Base-by-base conservation (phyloP, 2,888 invertebrate genomes). In the Trypoxylon attenuatum region DNA sequence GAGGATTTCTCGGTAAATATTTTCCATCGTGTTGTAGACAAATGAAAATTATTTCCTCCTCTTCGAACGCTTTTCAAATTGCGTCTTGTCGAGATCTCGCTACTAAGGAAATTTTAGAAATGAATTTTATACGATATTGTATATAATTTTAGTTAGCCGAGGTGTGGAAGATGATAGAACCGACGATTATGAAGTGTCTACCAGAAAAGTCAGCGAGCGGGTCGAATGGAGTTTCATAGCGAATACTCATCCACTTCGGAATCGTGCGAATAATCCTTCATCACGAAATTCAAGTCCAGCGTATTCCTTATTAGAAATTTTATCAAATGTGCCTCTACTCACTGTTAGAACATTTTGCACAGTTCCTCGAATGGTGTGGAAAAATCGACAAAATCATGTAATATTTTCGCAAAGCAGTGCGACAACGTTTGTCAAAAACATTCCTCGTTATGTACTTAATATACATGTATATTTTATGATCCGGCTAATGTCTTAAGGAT, bases 111-210 rank as follows among this genome's bases (percentile, higher is more conserved):
- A 29, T n/a, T 18, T 18, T 33, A 6, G n/a, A n/a, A n/a, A 18
- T 5, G 13, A 29, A 18, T 22, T 23, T 18, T 46, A 19, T 38
- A 38, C 6, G 13, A 13, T 23, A 10, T 5, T 10, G 22, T 16
- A 22, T 39, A 2, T 18, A n/a, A 59, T 83, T 88, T 66, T 80
- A 90, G 90, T 81, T 90, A 62, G 88, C 89, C 10, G 89, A 89
- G 69, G 88, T 90, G 3, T 90, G 90, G 90, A 88, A 88, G 68
- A 80, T 88, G 53, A 89, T 90, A 49, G 88, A 89, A 65, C 89
- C 89, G 3, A 88, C 88, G 25, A 88, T 89, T 38, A 87, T 86
- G 67, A 88, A 89, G 73, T 89, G 88, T 78, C 82, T 90, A 53
- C 89, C 89, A n/a, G 87, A 87, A 67, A 83, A 84, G 71, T 68